Conservation (phyloP, 2,113 vertebrate genomes). For the Pseudorectes ferrugineus region DNA sequence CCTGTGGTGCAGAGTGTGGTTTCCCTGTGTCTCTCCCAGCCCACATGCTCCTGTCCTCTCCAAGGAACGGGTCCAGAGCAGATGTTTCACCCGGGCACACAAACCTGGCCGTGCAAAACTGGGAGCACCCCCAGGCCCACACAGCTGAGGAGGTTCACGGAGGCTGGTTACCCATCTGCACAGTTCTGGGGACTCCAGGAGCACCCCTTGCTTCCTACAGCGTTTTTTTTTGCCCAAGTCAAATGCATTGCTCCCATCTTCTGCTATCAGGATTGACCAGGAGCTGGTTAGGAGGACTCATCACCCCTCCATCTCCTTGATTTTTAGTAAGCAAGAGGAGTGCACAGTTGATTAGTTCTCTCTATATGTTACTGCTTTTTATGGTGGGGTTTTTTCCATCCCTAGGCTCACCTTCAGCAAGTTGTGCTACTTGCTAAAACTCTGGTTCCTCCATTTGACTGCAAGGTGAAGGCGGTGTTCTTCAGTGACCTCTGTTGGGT, state of each 20-base stretch:
- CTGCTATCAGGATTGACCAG: not conserved
- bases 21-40: not conserved
- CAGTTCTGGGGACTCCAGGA: not conserved
- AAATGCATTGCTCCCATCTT: not conserved
- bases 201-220: not conserved
- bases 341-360: not conserved
- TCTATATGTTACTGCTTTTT: not conserved
- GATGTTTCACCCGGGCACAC: rapidly evolving
- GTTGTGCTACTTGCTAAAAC: not conserved
- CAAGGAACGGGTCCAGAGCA: rapidly evolving
- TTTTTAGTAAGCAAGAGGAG: not conserved
- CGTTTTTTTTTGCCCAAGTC: not conserved
- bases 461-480: not conserved
- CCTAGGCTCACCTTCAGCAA: not conserved
- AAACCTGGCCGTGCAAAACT: not conserved
- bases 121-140: not conserved
- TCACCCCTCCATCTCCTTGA: not conserved
- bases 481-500: not conserved
- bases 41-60: rapidly evolving
- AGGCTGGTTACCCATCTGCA: not conserved
- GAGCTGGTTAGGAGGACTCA: not conserved
- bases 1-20: rapidly evolving
- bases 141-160: rapidly evolving
- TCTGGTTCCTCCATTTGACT: not conserved
- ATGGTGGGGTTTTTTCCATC: rapidly evolving